Conservation (phyloP, 2,888 invertebrate genomes). For the Thera obeliscata region DNA sequence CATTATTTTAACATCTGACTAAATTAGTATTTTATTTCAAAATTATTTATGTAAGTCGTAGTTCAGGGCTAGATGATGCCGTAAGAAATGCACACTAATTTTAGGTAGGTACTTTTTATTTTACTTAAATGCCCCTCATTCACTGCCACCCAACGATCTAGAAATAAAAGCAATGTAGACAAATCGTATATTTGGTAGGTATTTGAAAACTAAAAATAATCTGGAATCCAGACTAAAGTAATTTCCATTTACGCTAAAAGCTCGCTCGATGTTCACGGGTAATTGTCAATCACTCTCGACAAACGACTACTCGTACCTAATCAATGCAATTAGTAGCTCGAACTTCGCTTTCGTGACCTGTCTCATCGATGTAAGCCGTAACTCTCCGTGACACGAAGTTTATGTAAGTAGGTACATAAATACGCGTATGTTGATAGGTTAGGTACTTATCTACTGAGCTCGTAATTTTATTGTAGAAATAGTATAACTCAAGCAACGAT, state of each 20-base stretch:
- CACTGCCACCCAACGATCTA: too few relatives aligned
- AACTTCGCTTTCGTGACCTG: constrained; percentile 35
- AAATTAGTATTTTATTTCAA: too few relatives aligned
- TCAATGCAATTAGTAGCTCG: constrained; percentile 34
- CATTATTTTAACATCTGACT: too few relatives aligned
- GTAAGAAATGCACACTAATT: too few relatives aligned
- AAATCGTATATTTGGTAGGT: neutral
- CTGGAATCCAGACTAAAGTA: neutral
- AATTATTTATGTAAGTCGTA: too few relatives aligned
- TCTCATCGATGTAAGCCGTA: constrained; percentile 34
- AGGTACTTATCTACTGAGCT: neutral
- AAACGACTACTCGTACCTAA: constrained; percentile 26
- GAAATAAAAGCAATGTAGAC: neutral
- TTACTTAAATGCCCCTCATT: too few relatives aligned
- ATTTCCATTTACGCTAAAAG: constrained; percentile 14
- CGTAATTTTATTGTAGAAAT: neutral
- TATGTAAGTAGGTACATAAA: constrained; percentile 1
- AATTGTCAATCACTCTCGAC: constrained; percentile 41
- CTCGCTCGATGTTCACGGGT: constrained; percentile 27
- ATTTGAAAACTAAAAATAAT: neutral
- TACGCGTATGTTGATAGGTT: neutral
- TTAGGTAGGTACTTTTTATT: too few relatives aligned
- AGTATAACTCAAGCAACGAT: neutral
- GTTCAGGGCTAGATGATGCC: too few relatives aligned
- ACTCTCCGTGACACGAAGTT: constrained; percentile 33